Base-by-base conservation (phyloP, 2,797 vertebrate species). In the Babyrousa celebensis region DNA sequence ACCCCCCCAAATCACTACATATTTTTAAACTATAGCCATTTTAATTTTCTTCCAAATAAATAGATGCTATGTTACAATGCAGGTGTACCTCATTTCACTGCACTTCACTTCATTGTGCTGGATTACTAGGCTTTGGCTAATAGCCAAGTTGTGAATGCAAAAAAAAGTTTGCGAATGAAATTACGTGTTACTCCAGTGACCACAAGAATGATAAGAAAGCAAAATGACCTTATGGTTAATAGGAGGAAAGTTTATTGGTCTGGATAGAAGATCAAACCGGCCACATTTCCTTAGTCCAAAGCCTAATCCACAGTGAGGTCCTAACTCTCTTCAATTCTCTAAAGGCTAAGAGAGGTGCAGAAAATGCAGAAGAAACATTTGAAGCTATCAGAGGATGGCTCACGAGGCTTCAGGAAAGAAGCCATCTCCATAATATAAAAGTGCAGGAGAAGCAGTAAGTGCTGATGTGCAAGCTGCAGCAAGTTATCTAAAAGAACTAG, bases 31-130 rank as follows among this genome's bases (percentile, higher is more conserved):
- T 78, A 32, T 5, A 85, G 17, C 12, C 32, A 75, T 48, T 56
- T 1, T 60, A 72, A 95, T 29, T 93, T 91, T 63, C 52, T 93
- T 92, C 82, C 65, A 75, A 95, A 78, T 75, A 75, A 43, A 72
- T 18, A 10, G 29, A 63, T 68, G 8, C 25, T 89, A 89, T 60
- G 29, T 4, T n/a, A 40, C 65, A 62, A 67, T 56, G 75, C 52
- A 21, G 29, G 48, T 52, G 12, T 1, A 56, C 48, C 52, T 21
- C 75, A 32, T 78, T 78, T 56, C 21, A 32, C 4, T 56, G 75
- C 12, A 12, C 52, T 78, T 78, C 29, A 21, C 20, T 78, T 56
- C 32, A 56, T 4, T 56, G 29, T n/a, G 17, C 29, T 78, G 52
- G 75, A 78, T 78, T 56, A 48, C 43, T 10, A 78, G 52, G 52